Conservation (phyloP, 2,888 invertebrate genomes). For the Drosophila robusta region DNA sequence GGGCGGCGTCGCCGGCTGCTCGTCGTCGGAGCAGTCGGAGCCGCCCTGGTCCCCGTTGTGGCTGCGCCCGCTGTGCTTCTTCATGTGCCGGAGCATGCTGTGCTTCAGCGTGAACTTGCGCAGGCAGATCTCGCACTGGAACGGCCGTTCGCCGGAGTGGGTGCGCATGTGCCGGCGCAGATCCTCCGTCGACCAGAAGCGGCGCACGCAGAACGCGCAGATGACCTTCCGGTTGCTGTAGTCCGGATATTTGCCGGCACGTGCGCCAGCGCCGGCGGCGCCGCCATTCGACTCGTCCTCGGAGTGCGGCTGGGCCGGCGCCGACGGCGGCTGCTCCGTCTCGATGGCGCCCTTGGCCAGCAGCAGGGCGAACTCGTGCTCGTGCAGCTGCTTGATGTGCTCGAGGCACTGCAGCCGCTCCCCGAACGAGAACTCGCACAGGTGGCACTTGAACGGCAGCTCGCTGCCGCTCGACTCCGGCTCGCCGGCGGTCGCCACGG, state of each 20-base stretch:
- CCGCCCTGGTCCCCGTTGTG: constrained; percentile 83
- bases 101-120: constrained; percentile 96
- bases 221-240: constrained; percentile 95
- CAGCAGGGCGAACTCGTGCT: constrained; percentile 92
- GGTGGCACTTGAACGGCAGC: constrained; percentile 95
- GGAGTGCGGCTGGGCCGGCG: constrained; percentile 20
- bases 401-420: constrained; percentile 92
- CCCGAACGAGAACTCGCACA: constrained; percentile 94
- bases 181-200: constrained; percentile 98
- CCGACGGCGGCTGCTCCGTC: constrained; percentile 10
- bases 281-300: constrained; percentile 83
- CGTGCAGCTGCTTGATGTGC: constrained; percentile 91
- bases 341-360: constrained; percentile 92
- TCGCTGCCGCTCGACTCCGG: constrained; percentile 83
- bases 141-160: constrained; percentile 96
- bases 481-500: constrained; percentile 13
- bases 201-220: constrained; percentile 96
- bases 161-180: constrained; percentile 96
- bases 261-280: background rate
- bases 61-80: constrained; percentile 91
- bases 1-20: constrained; percentile 74
- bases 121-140: constrained; percentile 95
- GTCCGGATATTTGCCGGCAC: constrained; percentile 92
- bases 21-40: constrained; percentile 85
- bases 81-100: constrained; percentile 96